Evolutionary conservation across 23 tunicate genomes (phyloP).

Genomic region (Botrylloides violaceus): DNA sequence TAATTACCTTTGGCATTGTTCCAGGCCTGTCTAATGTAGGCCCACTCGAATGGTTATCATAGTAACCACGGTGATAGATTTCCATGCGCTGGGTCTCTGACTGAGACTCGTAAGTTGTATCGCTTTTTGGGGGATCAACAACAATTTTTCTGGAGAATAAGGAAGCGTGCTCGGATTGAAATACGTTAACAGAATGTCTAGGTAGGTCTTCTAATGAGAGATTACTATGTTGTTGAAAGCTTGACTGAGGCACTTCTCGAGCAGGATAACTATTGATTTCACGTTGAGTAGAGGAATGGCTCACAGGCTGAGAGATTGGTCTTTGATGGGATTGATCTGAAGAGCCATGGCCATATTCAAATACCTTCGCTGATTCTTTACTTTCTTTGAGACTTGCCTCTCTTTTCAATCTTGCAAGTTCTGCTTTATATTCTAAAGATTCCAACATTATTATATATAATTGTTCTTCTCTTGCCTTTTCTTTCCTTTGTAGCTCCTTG

Average conservation of each 20-base stretch:
- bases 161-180: neutral
- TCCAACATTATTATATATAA: neutral
- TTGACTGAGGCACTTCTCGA: neutral
- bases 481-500: neutral
- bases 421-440: too few species aligned
- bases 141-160: neutral
- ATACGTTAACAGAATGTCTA: neutral
- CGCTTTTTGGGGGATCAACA: too few species aligned
- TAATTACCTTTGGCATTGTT: neutral
- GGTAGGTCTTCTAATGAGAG: neutral
- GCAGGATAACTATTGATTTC: neutral
- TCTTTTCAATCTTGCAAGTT: neutral
- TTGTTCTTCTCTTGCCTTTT: neutral
- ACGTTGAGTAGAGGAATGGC: too few species aligned
- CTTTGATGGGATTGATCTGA: neutral
- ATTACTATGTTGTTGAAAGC: neutral
- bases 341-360: slow-evolving; percentile 6
- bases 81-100: neutral
- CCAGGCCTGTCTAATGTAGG: neutral
- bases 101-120: neutral
- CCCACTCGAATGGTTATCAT: neutral
- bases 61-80: neutral
- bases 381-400: neutral
- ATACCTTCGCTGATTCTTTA: neutral
- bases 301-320: neutral